Conservation (phyloP, 2,113 vertebrate species). For the Megalops atlanticus region DNA sequence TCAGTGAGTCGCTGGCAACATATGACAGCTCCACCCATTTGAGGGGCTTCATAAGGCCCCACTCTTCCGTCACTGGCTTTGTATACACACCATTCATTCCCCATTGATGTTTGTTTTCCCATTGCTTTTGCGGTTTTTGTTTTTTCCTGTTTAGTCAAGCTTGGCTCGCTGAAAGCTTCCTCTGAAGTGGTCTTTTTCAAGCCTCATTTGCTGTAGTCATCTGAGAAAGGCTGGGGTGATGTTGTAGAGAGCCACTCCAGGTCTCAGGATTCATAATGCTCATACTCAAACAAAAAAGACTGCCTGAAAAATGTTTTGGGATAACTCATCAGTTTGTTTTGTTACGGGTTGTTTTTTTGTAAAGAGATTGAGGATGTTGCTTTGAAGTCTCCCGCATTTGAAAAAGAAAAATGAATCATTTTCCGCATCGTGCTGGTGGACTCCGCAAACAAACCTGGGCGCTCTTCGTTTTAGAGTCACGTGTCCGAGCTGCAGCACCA, state of each 20-base stretch:
- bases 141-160: slow-evolving; percentile 21
- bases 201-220: background rate
- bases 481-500: background rate
- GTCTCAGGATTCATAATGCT: background rate
- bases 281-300: background rate
- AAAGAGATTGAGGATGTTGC: background rate
- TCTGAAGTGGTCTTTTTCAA: background rate
- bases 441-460: background rate
- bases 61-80: background rate
- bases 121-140: background rate
- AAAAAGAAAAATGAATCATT: background rate
- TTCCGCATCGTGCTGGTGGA: background rate
- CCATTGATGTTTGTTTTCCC: background rate
- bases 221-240: background rate
- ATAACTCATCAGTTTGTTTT: background rate
- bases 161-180: background rate
- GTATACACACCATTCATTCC: background rate
- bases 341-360: no score
- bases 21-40: background rate
- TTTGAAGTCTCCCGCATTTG: background rate
- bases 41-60: no score
- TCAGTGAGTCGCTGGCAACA: background rate
- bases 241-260: background rate
- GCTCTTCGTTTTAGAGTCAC: background rate
- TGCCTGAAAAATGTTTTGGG: background rate